phyloP scores from a whole-genome alignment of 2,888 invertebrate genomes.

The Asteroscopus sphinx region DNA sequence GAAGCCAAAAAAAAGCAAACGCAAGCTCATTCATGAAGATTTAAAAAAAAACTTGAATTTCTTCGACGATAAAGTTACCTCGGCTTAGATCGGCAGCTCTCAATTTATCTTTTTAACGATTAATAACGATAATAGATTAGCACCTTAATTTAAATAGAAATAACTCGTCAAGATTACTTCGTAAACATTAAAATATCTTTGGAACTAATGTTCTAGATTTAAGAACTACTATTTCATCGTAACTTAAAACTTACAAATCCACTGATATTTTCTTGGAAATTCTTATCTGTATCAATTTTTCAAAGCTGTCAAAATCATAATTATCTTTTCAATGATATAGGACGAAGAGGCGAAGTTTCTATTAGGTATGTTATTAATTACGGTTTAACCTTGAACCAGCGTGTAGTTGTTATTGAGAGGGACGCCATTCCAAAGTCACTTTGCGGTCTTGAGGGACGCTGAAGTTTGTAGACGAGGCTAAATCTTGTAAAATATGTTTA shows the following conservation, averaged over 20 bases:
- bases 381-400: constrained; percentile 19
- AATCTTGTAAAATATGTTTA: constrained; percentile 10
- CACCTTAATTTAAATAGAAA: no score
- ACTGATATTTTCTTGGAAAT: constrained; percentile 12
- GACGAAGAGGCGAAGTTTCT: constrained; percentile 2
- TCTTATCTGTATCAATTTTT: constrained; percentile 16
- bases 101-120: no score
- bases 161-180: no score
- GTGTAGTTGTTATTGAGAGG: constrained; percentile 13
- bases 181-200: no score
- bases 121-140: no score
- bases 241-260: constrained; percentile 15
- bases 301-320: constrained; percentile 20
- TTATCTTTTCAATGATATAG: constrained; percentile 24
- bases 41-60: no score
- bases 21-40: no score
- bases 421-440: constrained; percentile 39
- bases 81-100: no score
- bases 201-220: no score
- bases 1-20: no score
- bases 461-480: constrained; percentile 35
- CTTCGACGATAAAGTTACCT: no score
- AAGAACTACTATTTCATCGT: background rate
- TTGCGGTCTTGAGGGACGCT: constrained; percentile 11
- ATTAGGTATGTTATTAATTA: constrained; percentile 5